Base-by-base conservation (phyloP, 2,888 invertebrate species). In the Tetrapedia diversipes region DNA sequence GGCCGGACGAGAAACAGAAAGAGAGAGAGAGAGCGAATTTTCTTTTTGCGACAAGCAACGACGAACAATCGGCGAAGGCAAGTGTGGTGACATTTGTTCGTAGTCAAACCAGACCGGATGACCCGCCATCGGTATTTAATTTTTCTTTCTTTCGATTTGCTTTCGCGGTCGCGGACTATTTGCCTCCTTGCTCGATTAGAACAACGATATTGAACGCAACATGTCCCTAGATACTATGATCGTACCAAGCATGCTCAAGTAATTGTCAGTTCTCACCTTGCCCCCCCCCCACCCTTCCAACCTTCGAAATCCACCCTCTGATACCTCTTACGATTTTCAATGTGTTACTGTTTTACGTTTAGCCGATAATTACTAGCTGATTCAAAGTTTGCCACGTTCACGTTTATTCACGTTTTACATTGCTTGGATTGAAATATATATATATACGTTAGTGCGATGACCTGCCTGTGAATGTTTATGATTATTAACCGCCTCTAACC, bases 1-100 rank as follows among this genome's bases (percentile, higher is more conserved):
- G 51, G 57, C 34, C 14, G 10, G 16, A 53, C n/a, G 11, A 29
- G n/a, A 53, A 29, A 41, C 2, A 41, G n/a, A n/a, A n/a, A n/a
- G n/a, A n/a, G n/a, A n/a, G n/a, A n/a, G n/a, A n/a, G 14, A 57
- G 19, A 53, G 29, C 65, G 47, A 67, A 64, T 56, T 75, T 37
- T 53, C 54, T 11, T 74, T 72, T 73, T 66, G 61, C 65, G 87
- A 90, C 90, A 91, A 91, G 91, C 91, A 90, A 91, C 89, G 85
- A 83, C 87, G 82, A 88, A 81, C 85, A 88, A 90, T 91, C 90
- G 91, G 90, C 89, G 85, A 91, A 91, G 91, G 91, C 91, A 91
- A 91, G 88, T 91, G 89, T 88, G 89, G 86, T 89, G 86, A 79
- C 59, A 82, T 81, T 79, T 80, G 69, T 73, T 67, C 56, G 47